Evolutionary conservation across 2,797 vertebrate species (phyloP).

Genomic region (Argya squamiceps): DNA sequence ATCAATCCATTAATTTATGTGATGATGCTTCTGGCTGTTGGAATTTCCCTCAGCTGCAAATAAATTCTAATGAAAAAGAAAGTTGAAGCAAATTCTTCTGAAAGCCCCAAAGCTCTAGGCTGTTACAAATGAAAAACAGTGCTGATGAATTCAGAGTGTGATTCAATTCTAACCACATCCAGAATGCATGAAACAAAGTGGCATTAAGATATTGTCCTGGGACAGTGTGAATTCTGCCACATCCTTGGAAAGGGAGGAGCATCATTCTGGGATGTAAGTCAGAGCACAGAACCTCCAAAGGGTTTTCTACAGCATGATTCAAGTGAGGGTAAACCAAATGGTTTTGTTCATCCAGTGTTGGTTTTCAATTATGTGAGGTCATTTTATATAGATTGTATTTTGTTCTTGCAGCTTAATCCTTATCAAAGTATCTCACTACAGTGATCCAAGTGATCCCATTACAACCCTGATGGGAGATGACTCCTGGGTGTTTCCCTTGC

Average conservation of each 20-base stretch:
- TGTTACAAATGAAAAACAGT: slow-evolving; percentile 11
- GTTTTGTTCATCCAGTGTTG: background rate
- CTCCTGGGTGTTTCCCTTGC: background rate
- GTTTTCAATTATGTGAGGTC: background rate
- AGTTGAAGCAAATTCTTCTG: slow-evolving; percentile 40
- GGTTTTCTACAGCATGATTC: background rate
- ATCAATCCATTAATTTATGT: slow-evolving; percentile 27
- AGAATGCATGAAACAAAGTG: background rate
- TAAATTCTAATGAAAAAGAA: slow-evolving; percentile 47
- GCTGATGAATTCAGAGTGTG: background rate
- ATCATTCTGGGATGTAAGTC: background rate
- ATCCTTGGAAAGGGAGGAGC: background rate
- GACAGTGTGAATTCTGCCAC: background rate
- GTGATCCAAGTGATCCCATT: background rate
- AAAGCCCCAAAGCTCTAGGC: slow-evolving; percentile 45
- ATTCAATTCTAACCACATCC: slow-evolving; percentile 14
- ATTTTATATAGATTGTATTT: background rate
- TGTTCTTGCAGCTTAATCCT: background rate
- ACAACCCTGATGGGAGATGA: background rate
- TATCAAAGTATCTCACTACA: background rate
- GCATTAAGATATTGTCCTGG: background rate
- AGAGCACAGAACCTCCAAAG: background rate
- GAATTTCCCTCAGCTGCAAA: slow-evolving; percentile 24
- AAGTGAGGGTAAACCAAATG: background rate
- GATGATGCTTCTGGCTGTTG: slow-evolving; percentile 5